Evolutionary conservation across 2,797 vertebrate species (phyloP).

Genomic region (Tenualosa ilisha): DNA sequence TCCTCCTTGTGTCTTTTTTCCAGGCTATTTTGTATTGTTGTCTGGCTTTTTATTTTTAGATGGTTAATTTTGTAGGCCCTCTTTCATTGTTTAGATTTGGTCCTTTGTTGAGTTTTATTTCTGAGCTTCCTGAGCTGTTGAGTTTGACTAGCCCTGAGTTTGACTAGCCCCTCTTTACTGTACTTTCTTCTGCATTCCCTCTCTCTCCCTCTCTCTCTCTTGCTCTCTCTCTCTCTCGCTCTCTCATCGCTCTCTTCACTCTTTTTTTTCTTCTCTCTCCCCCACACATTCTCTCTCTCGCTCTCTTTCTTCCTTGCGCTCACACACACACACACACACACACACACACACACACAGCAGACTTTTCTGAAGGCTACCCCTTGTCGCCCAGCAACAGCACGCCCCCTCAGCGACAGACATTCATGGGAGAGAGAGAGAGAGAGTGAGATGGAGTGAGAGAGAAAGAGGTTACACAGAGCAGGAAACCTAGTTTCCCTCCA

Average conservation of each 20-base stretch:
- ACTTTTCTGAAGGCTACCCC: constrained; percentile 39
- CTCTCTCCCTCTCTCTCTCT: background rate
- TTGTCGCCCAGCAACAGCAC: constrained; percentile 50
- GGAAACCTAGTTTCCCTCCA: background rate
- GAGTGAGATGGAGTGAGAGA: no score
- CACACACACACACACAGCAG: constrained; percentile 15
- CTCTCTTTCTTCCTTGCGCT: constrained; percentile 50
- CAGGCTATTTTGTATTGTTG: constrained; percentile 11
- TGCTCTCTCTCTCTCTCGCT: background rate
- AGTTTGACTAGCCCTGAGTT: background rate
- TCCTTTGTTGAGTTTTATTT: background rate
- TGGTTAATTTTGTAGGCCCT: background rate
- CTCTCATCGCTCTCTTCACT: constrained; percentile 5
- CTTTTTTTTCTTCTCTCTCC: background rate
- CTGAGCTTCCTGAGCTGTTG: background rate
- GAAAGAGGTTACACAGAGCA: constrained; percentile 22
- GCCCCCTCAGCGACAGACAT: constrained; percentile 34
- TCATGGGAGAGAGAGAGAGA: background rate
- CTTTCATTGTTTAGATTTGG: background rate
- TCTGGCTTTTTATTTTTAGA: constrained; percentile 1
- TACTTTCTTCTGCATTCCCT: background rate
- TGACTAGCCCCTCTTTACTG: background rate
- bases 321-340: constrained; percentile 48
- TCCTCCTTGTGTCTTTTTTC: background rate
- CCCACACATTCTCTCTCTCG: constrained; percentile 38